These are phyloP conservation scores for Sinocyclocheilus anophthalmus DNA, from an alignment of 2,113 vertebrate species.

Conservation along the genomic window DNA sequence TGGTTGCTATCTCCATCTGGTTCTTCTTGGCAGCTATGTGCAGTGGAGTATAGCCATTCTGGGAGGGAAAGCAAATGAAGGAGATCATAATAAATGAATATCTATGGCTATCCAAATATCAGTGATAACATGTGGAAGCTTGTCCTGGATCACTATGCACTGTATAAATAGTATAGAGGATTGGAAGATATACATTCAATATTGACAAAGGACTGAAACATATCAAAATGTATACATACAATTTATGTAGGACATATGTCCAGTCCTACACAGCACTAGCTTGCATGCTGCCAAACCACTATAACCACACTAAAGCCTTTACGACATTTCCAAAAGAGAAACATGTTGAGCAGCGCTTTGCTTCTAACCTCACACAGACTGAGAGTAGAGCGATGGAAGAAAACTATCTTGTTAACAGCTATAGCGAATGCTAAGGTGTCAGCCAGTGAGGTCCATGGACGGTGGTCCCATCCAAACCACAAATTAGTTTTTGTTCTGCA, in stretches of 20 bases:
- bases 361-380: slow-evolving; percentile 30
- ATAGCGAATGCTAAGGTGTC: background rate
- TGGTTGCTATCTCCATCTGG: slow-evolving; percentile 98
- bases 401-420: slow-evolving; percentile 10
- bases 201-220: background rate
- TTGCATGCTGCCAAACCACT: slow-evolving; percentile 23
- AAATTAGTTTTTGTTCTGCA: slow-evolving; percentile 1
- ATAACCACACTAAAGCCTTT: slow-evolving; percentile 23
- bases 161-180: background rate
- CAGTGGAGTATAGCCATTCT: slow-evolving; percentile 97
- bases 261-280: background rate
- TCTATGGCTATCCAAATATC: background rate
- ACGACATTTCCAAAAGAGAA: slow-evolving; percentile 56
- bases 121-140: background rate
- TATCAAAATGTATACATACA: background rate
- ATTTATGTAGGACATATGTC: too few species aligned
- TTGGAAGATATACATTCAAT: background rate
- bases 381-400: background rate
- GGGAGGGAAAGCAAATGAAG: slow-evolving; percentile 47
- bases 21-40: slow-evolving; percentile 98
- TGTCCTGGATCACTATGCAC: background rate
- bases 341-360: slow-evolving; percentile 5
- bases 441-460: slow-evolving; percentile 43
- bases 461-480: background rate
- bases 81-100: background rate